Evolutionary conservation across 2,888 invertebrate species (phyloP), one percentile per base, ranked within the genome.

Genomic region (Mesorhabditis sp.): DNA sequence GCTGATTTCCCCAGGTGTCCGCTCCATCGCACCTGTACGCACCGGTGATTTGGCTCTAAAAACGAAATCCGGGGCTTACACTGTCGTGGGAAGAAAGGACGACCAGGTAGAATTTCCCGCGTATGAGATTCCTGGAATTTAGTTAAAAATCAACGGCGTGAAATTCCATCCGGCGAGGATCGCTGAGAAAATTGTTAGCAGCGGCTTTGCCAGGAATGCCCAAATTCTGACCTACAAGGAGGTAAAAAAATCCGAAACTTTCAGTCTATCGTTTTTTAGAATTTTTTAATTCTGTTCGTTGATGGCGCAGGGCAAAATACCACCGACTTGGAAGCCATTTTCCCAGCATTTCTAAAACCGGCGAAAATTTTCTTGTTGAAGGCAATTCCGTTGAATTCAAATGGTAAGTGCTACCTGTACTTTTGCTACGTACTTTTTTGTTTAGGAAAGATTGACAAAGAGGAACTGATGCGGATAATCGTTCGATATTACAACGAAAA

Each of bases 401-500:
- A 50, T 50, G 58, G 58, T 50, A 13, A 13, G 58, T 13, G 58
- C n/a, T 50, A 13, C n/a, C 7, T 50, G 7, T n/a, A 13, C 7
- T 13, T 50, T 50, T 50, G n/a, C n/a, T 50, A 50, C 28, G n/a
- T 50, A 50, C n/a, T 50, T 13, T 50, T n/a, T 13, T 13, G n/a
- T 13, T 50, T 50, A 50, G 58, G 58, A 50, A 50, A 50, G n/a
- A n/a, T 50, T 10, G 58, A 50, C n/a, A 50, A 50, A 50, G 58
- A 50, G 10, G 58, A 50, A n/a, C n/a, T 50, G 58, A 10, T 13
- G n/a, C 7, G n/a, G n/a, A 50, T 50, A n/a, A 50, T 50, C n/a
- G 58, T 2, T 10, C 7, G 58, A 50, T 10, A 50, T 50, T 10
- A n/a, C 28, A 28, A 28, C 28, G 28, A 28, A 28, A 28, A 28